Evolutionary conservation across 2,888 invertebrate genomes (phyloP).

Genomic region (Glyphotaelius pellucidus): DNA sequence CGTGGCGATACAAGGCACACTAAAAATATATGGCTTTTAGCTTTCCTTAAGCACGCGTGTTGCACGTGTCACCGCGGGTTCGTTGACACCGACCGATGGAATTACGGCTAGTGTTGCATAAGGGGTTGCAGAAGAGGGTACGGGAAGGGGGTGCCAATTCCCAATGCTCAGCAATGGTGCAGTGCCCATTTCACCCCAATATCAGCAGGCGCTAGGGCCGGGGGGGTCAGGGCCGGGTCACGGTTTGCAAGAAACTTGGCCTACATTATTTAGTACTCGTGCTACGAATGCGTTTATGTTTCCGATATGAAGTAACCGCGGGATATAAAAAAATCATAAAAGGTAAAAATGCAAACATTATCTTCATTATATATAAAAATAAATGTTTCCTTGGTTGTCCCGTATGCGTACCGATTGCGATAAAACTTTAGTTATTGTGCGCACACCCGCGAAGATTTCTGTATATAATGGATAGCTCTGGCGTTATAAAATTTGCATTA

Average conservation of each 20-base stretch:
- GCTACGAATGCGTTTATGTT: neutral
- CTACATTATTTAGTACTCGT: neutral
- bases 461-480: too few relatives aligned
- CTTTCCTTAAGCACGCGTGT: neutral
- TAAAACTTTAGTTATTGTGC: too few relatives aligned
- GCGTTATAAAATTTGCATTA: too few relatives aligned
- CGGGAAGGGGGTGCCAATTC: neutral
- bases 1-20: too few relatives aligned
- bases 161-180: neutral
- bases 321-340: neutral
- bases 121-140: neutral
- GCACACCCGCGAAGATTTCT: too few relatives aligned
- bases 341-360: neutral
- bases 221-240: neutral
- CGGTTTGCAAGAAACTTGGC: neutral
- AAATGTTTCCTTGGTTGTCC: too few relatives aligned
- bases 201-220: neutral
- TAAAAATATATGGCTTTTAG: too few relatives aligned
- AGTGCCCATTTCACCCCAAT: neutral
- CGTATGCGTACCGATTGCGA: too few relatives aligned
- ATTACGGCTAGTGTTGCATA: neutral
- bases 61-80: neutral
- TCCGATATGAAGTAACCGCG: neutral
- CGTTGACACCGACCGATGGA: neutral
- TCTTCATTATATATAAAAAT: too few relatives aligned